These are phyloP conservation scores for Plotosus lineatus DNA, from an alignment of 2,113 vertebrate species.

Conservation along the genomic window DNA sequence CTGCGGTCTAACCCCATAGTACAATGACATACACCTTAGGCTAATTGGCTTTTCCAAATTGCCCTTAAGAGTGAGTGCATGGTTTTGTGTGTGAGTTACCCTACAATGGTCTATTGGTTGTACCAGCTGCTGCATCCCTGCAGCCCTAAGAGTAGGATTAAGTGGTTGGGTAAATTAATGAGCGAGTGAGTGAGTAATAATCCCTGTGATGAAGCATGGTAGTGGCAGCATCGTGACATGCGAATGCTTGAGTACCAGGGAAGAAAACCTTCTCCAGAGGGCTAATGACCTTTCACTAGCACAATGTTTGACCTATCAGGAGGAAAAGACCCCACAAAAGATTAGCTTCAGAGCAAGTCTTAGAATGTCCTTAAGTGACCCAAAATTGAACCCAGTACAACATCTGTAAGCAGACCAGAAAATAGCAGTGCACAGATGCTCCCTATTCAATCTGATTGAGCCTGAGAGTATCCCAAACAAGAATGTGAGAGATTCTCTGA, in stretches of 20 bases:
- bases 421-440: neutral
- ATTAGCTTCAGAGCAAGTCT: neutral
- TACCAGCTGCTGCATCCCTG: too few relatives aligned
- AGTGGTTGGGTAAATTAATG: too few relatives aligned
- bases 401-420: slow-evolving; percentile 8
- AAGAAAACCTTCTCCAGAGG: neutral
- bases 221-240: neutral
- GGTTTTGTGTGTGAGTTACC: too few relatives aligned
- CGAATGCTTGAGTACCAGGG: neutral
- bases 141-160: too few relatives aligned
- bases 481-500: slow-evolving; percentile 6
- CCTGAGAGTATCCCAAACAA: neutral
- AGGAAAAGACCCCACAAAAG: neutral
- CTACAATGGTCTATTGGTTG: too few relatives aligned
- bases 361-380: neutral
- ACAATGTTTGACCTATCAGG: neutral
- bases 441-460: slow-evolving; percentile 1
- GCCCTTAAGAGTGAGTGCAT: too few relatives aligned
- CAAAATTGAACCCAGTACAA: neutral
- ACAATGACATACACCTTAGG: too few relatives aligned
- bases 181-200: too few relatives aligned
- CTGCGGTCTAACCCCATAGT: too few relatives aligned
- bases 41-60: too few relatives aligned
- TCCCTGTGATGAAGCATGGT: neutral
- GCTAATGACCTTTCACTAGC: neutral